Evolutionary conservation across 1,140 invertebrate species (phyloP), one percentile per base, ranked within the genome.

Genomic region (Lutraria rhynchaena): DNA sequence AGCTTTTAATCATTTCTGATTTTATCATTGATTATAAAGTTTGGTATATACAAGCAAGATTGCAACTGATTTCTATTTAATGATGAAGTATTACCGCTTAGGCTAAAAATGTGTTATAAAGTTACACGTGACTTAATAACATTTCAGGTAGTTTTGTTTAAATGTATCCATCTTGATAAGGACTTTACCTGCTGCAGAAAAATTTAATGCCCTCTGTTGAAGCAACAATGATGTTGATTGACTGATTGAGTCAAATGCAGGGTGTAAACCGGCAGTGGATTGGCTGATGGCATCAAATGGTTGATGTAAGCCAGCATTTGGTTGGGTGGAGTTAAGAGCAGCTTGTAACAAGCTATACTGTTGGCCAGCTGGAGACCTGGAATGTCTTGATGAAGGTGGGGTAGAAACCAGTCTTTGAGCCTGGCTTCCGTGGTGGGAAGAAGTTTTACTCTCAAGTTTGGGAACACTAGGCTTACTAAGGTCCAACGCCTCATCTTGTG

Each of bases 251-350:
- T 67, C 63, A 60, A 60, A 60, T 1, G 33, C 41, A 17, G 53
- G 13, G 29, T 74, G 49, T 80, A 80, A 27, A n/a, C 22, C 63
- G 11, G 63, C 63, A n/a, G 37, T 67, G 46, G 63, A 67, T 31
- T 67, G 63, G 44, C 44, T 4, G 17, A 67, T 46, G 17, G 37
- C 44, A 24, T 67, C 63, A 60, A 60, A 60, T 3, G 33, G 24
- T 33, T 31, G 13, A 44, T 74, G 49, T 80, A 80, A 58, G 37
- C 60, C 53, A 37, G 65, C 63, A 58, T 69, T 80, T 49, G 76
- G 65, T 80, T 80, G 76, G 76, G 22, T 70, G 29, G 76, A 80
- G 60, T 80, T 80, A 13, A 80, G 65, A 19, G 76, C 76, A n/a
- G 76, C 76, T 60, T 80, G 76, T 67, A 80, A 57, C 37, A 80